Evolutionary conservation across 2,797 vertebrate species (phyloP), one percentile per base, ranked within the genome.

Genomic region (Graptemys geographica): DNA sequence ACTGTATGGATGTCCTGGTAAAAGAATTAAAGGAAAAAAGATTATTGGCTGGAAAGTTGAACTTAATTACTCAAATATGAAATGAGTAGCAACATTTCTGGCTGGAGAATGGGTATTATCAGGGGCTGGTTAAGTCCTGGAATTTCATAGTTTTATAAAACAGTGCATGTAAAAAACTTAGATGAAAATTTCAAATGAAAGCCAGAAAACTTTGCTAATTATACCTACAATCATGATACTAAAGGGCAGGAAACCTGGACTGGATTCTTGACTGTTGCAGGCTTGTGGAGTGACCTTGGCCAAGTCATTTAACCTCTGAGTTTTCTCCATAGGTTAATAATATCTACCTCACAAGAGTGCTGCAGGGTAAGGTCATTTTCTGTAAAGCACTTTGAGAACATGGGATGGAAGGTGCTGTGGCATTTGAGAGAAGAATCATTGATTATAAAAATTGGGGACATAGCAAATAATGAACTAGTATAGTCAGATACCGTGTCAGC

Each of bases 1-100:
- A 37, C 19, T 6, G 37, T 41, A 41, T 11, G 69, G 69, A 23
- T 37, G 37, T 31, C 78, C 25, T 51, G 62, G 41, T 28, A 90
- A 93, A n/a, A 12, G 18, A 65, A 28, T 2, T 72, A 72, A 72
- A 41, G 69, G 1, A 62, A 44, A 3, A 0, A 1, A 33, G 41
- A n/a, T 57, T 3, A 4, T 79, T 82, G 79, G 84, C 65, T 96
- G 4, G 81, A 79, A 90, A 95, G 74, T 28, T 11, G 91, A 91
- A 47, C 5, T 15, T 23, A 10, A n/a, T 84, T 78, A 52, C 13
- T 51, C 41, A 1, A 51, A 41, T n/a, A 52, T 41, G 37, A 84
- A 31, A 55, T 9, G 33, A 19, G 15, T 79, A 87, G 81, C 19
- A 72, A 25, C 5, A 1, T 0, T 0, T 49, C 15, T 72, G 5